Base-by-base conservation (phyloP, 1,140 invertebrate genomes). In the Halesus radiatus region DNA sequence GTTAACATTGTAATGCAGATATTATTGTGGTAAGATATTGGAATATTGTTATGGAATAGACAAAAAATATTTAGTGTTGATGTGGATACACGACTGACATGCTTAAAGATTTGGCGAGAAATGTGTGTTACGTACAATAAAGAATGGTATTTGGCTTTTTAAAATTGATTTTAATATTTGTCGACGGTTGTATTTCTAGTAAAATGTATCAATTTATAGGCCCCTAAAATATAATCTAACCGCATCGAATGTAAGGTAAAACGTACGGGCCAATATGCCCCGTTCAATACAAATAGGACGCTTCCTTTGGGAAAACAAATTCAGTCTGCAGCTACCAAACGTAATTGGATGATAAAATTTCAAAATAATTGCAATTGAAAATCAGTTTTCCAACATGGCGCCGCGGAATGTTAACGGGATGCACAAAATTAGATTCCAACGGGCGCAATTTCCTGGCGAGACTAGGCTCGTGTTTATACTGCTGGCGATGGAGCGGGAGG, bases 401-500 rank as follows among this genome's bases (percentile, higher is more conserved):
- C 53, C 66, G 64, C 56, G 75, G 54, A 82, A 78, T 73, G 78
- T 80, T 70, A 82, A 80, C 78, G 78, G 77, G 81, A 80, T 82
- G 81, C 81, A 78, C 78, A 66, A 79, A 82, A 82, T 82, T 82
- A 82, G 81, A 82, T 82, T 80, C 78, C 75, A 80, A 64, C 81
- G 77, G 20, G 76, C 54, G 81, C 78, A 82, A 82, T 82, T 82
- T 80, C 81, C 78, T 80, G 78, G 78, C 77, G 64, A 80, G 78
- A 82, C 78, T 50, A 45, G 70, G 73, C 16, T 32, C 52, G 70
- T 73, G 66, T 74, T 74, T 74, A 54, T 72, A 54, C 52, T 18
- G n/a, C 8, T 8, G 56, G 58, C 8, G 58, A 45, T 10, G 74
- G 26, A 58, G 15, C 53, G 74, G 18, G 1, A 4, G 54, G 52